These are phyloP conservation scores for Sympetrum striolatum DNA, from an alignment of 2,888 invertebrate species.

Conservation along the genomic window DNA sequence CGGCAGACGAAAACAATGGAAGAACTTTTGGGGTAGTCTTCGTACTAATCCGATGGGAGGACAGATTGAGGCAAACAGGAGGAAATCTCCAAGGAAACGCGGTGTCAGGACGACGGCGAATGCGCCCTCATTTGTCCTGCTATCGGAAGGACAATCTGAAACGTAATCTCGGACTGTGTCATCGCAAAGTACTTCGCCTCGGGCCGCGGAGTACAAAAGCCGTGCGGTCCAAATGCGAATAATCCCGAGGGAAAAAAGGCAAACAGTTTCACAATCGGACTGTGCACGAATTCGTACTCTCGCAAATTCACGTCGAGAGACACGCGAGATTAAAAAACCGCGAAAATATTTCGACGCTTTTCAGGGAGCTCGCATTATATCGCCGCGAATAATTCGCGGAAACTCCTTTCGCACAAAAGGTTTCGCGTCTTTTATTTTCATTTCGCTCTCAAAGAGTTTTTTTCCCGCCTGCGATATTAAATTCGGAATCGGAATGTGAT, in stretches of 20 bases:
- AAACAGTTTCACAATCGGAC: neutral
- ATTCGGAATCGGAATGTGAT: neutral
- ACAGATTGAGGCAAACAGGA: neutral
- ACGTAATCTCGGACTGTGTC: constrained; percentile 6
- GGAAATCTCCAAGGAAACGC: neutral
- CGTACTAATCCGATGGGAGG: neutral
- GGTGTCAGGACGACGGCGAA: neutral
- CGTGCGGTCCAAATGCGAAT: neutral
- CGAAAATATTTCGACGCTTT: neutral
- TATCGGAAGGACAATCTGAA: constrained; percentile 8
- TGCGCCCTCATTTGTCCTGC: constrained; percentile 12
- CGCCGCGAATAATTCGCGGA: too few species aligned
- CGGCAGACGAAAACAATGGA: neutral
- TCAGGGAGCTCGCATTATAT: neutral
- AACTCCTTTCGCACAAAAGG: neutral
- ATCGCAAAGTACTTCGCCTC: neutral
- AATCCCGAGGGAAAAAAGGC: neutral
- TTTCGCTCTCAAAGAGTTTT: neutral
- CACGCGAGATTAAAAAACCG: too few species aligned
- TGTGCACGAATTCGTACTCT: too few species aligned
- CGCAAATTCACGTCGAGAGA: too few species aligned
- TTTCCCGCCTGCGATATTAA: neutral
- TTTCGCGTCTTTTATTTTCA: too few species aligned
- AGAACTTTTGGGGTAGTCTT: neutral
- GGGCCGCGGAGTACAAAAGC: neutral